Evolutionary conservation across 2,113 vertebrate species (phyloP).

Genomic region (Cochlearius cochlearius): DNA sequence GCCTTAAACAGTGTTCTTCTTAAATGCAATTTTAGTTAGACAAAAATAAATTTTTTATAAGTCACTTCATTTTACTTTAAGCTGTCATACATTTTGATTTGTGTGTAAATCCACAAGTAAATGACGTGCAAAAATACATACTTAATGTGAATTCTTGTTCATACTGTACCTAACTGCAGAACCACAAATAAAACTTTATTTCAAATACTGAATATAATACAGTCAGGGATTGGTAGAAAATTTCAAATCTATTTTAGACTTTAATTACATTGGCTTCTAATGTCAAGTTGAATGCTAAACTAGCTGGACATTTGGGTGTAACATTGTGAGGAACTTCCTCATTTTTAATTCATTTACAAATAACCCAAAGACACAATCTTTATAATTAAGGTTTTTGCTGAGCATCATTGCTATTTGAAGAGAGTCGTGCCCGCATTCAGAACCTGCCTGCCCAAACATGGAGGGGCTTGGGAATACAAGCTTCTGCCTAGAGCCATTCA

Average conservation of each 20-base stretch:
- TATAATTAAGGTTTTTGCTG: neutral
- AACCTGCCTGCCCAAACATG: fast-evolving
- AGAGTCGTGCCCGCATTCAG: neutral
- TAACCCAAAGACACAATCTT: neutral
- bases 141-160: neutral
- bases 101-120: neutral
- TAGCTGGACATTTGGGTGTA: neutral
- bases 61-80: neutral
- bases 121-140: neutral
- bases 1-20: neutral
- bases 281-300: neutral
- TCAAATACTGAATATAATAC: neutral
- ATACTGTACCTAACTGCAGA: neutral
- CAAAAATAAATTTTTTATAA: neutral
- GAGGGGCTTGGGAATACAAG: neutral
- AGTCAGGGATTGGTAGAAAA: neutral
- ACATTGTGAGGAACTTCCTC: neutral
- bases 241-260: neutral
- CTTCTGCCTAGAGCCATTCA: neutral
- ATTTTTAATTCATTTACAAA: neutral
- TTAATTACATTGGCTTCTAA: neutral
- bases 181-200: neutral
- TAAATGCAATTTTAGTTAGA: neutral
- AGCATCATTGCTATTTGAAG: neutral
- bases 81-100: neutral